phyloP scores from a whole-genome alignment of 2,888 invertebrate genomes.

The Rotaria magnacalcarata region DNA sequence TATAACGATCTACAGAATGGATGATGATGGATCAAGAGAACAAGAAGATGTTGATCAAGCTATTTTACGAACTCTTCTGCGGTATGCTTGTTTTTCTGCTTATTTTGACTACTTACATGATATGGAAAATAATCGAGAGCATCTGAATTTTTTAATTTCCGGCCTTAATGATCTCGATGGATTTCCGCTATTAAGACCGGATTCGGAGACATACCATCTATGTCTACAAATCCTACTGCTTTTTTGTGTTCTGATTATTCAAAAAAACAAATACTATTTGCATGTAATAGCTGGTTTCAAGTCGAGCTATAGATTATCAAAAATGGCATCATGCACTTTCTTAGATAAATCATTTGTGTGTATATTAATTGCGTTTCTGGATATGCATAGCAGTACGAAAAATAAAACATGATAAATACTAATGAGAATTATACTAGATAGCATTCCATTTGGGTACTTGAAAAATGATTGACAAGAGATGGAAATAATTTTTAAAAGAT shows the following conservation, averaged over 20 bases:
- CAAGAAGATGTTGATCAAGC: conserved; percentile 89
- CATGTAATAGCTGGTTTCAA: not conserved
- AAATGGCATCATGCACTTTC: not conserved
- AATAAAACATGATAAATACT: not conserved
- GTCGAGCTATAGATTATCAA: not conserved
- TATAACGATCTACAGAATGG: conserved; percentile 74
- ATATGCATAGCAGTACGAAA: not conserved
- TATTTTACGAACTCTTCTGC: conserved; percentile 73
- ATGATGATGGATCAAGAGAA: conserved; percentile 66
- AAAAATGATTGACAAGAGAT: too few relatives aligned
- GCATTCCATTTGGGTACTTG: too few relatives aligned
- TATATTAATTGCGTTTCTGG: not conserved
- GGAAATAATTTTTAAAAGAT: too few relatives aligned
- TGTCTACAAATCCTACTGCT: too few relatives aligned
- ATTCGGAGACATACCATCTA: not conserved
- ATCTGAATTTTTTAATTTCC: too few relatives aligned
- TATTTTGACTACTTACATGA: too few relatives aligned
- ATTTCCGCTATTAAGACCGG: not conserved
- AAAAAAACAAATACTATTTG: too few relatives aligned
- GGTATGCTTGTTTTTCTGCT: not conserved
- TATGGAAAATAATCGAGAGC: too few relatives aligned
- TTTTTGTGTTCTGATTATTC: too few relatives aligned
- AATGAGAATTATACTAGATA: too few relatives aligned
- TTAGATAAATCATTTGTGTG: not conserved
- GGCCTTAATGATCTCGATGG: not conserved